Base-by-base conservation (phyloP, 2,888 invertebrate species). In the Diogma glabrata region DNA sequence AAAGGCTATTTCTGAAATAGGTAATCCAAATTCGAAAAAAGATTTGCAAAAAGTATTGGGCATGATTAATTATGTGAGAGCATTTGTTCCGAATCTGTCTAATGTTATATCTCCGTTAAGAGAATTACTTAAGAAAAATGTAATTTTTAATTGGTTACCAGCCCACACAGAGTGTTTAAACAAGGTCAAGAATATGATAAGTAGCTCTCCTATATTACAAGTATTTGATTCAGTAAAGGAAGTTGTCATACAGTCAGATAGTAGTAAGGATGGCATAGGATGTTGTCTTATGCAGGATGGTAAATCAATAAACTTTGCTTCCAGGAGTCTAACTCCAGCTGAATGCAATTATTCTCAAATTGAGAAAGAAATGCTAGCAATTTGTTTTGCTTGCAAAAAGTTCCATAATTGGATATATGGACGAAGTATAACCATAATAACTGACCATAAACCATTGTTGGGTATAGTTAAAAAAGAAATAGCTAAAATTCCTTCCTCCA, bases 321-420 rank as follows among this genome's bases (percentile, higher is more conserved):
- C 61, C 3, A 51, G 59, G 22, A 53, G 53, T 26, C 49, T 59
- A 36, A 60, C 60, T 22, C 57, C 58, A 30, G 56, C 55, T 22
- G 58, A 63, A 53, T 40, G 17, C 23, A 54, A 48, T 14, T 55
- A 54, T 45, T 51, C 54, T n/a, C 56, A 52, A 36, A 56, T 55
- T 19, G 57, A 56, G 40, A 56, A 56, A 40, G 57, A 58, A 45
- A 38, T 55, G 4, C 52, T 58, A 40, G 54, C 54, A 6, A 54
- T 57, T 8, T 53, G 52, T 24, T 50, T 51, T 33, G 48, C 52
- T 1, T 20, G 56, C 16, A 51, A 54, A n/a, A 58, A 57, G 33
- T 58, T 56, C 53, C 53, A 57, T 49, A 53, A 59, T 26, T 57
- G 53, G 51, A 47, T 59, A 3, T 58, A 56, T 55, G 59, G 57